These are phyloP conservation scores for Oegoconia quadripuncta DNA, from an alignment of 2,888 invertebrate genomes.

Conservation along the genomic window DNA sequence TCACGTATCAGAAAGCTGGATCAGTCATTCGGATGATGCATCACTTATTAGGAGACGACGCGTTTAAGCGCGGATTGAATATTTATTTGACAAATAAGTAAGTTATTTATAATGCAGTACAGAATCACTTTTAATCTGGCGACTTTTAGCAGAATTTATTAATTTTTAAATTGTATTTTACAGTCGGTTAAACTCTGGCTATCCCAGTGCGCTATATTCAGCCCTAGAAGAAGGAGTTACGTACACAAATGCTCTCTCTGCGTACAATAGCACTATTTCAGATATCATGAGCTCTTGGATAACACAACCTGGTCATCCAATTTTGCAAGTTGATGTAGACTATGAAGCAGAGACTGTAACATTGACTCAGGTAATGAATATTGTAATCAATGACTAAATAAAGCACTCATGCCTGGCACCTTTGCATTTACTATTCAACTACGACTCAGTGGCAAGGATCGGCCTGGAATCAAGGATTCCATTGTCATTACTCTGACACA, in stretches of 20 bases:
- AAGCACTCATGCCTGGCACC: no score
- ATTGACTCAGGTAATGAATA: conserved; percentile 49
- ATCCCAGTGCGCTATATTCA: conserved; percentile 68
- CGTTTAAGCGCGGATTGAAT: conserved; percentile 43
- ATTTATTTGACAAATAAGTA: conserved; percentile 69
- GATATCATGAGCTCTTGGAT: conserved; percentile 65
- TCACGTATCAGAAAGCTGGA: conserved; percentile 84
- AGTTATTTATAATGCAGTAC: no score
- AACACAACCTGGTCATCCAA: conserved; percentile 57
- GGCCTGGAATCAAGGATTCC: no score
- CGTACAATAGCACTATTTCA: conserved; percentile 41
- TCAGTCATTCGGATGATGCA: conserved; percentile 71
- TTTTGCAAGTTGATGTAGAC: conserved; percentile 53
- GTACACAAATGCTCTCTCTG: conserved; percentile 34
- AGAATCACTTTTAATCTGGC: no score
- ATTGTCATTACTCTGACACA: no score
- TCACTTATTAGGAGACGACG: conserved; percentile 59
- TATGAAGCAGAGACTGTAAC: conserved; percentile 43
- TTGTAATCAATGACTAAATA: no score
- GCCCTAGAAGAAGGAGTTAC: conserved; percentile 57
- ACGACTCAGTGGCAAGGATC: no score
- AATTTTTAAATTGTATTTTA: conserved; percentile 12
- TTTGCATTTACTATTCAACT: no score
- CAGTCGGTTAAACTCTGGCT: conserved; percentile 62
- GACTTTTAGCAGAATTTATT: no score